These are phyloP conservation scores for Mesocentrotus franciscanus DNA, from an alignment of 53 echinoderm and acorn worm species.

Conservation along the genomic window DNA sequence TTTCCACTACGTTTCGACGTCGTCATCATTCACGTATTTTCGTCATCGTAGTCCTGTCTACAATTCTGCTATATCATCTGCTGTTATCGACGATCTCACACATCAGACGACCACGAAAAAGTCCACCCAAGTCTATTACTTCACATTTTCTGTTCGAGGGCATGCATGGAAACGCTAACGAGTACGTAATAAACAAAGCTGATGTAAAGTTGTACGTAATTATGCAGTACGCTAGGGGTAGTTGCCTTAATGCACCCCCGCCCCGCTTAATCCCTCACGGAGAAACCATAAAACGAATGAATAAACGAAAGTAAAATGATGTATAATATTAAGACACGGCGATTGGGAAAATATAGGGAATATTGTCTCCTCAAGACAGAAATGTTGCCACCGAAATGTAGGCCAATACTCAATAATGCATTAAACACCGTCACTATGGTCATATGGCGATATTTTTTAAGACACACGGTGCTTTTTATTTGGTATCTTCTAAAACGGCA, in stretches of 20 bases:
- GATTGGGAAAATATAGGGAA: too few species aligned
- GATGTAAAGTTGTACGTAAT: neutral
- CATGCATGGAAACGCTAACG: conserved; percentile 25
- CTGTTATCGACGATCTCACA: neutral
- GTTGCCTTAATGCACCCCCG: neutral
- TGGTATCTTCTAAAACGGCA: too few species aligned
- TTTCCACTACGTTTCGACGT: conserved; percentile 2
- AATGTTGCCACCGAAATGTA: too few species aligned
- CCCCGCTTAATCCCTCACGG: neutral
- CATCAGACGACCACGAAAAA: neutral
- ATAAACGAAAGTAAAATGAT: too few species aligned
- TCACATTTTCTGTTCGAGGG: conserved; percentile 15
- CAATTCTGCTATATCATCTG: conserved; percentile 3
- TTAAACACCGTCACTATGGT: too few species aligned
- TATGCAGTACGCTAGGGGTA: neutral
- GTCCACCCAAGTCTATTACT: neutral
- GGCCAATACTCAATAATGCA: too few species aligned
- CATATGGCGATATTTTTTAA: too few species aligned
- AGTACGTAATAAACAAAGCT: neutral
- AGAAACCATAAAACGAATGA: too few species aligned
- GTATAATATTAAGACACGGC: neutral
- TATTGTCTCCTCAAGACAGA: too few species aligned
- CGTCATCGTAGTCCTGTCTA: neutral
- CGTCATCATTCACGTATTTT: conserved; percentile 32
- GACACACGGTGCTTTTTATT: too few species aligned